phyloP scores from a whole-genome alignment of 1,140 invertebrate genomes.

The Psilanteris sp. region DNA sequence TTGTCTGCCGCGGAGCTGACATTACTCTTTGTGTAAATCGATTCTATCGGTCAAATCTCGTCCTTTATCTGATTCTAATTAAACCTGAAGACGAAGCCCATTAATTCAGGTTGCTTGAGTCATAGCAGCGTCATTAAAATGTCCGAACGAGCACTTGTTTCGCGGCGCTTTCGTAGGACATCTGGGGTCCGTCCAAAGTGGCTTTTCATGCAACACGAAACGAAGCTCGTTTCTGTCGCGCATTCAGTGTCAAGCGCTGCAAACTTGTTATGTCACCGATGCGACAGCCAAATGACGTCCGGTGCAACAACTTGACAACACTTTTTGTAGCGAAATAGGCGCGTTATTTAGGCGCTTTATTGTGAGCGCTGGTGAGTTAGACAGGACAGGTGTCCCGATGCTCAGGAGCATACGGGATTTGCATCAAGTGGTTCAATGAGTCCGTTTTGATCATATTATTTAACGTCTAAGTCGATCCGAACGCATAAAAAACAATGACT shows the following conservation, averaged over 20 bases:
- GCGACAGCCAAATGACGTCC: slow-evolving; percentile 7
- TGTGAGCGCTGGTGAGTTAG: background rate
- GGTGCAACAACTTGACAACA: slow-evolving; percentile 4
- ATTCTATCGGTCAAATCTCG: slow-evolving; percentile 6
- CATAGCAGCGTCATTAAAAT: slow-evolving; percentile 14
- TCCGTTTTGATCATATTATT: no score
- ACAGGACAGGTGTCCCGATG: slow-evolving; percentile 11
- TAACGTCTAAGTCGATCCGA: no score
- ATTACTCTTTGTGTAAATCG: slow-evolving; percentile 13
- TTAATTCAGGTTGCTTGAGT: slow-evolving; percentile 13
- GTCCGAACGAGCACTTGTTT: slow-evolving; percentile 13
- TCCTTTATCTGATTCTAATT: slow-evolving; percentile 14
- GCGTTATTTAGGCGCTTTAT: slow-evolving; percentile 3
- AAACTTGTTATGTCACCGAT: slow-evolving; percentile 23
- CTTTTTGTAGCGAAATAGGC: slow-evolving; percentile 2
- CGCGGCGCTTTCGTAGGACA: slow-evolving; percentile 12
- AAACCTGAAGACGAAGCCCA: slow-evolving; percentile 1
- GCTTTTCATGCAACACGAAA: slow-evolving; percentile 14
- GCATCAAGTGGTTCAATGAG: slow-evolving; percentile 10
- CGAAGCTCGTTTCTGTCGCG: slow-evolving; percentile 1
- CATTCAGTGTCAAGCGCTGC: slow-evolving; percentile 5
- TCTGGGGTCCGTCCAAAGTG: slow-evolving; percentile 12
- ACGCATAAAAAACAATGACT: no score
- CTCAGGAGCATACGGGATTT: background rate
- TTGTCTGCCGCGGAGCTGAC: no score